A percentile compares a stretch with the other conserved stretches of the same genome.
These are phyloP conservation scores for Cerastoderma edule DNA, from an alignment of 2,888 invertebrate species.

Conservation along the genomic window DNA sequence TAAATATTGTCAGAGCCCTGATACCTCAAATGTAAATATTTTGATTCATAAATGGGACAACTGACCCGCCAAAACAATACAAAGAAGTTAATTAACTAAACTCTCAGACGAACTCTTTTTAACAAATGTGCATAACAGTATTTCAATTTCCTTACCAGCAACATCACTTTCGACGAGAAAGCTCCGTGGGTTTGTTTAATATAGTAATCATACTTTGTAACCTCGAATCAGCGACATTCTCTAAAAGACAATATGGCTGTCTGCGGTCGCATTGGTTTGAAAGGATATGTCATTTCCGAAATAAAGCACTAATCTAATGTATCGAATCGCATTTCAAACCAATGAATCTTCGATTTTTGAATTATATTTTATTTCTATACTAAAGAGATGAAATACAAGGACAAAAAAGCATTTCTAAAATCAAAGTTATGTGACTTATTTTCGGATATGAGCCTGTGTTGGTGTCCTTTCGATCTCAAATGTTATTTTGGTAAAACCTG, in stretches of 20 bases:
- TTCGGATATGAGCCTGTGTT: slow-evolving; percentile 1
- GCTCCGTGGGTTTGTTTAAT: background rate
- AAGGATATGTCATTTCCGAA: slow-evolving; percentile 20
- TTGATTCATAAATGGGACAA: slow-evolving; percentile 33
- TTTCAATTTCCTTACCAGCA: slow-evolving; percentile 41
- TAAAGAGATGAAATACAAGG: too few species aligned
- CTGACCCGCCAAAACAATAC: slow-evolving; percentile 51
- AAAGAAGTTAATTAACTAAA: slow-evolving; percentile 12
- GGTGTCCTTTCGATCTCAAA: background rate
- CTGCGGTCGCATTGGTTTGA: slow-evolving; percentile 46
- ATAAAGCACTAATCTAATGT: slow-evolving; percentile 24
- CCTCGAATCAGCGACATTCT: slow-evolving; percentile 45
- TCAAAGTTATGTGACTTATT: too few species aligned
- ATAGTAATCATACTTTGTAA: slow-evolving; percentile 9
- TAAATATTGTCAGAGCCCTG: background rate
- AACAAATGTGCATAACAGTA: too few species aligned
- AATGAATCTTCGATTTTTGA: too few species aligned
- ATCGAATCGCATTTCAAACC: background rate
- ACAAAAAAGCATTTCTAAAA: too few species aligned
- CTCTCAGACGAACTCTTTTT: background rate
- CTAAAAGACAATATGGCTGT: slow-evolving; percentile 59
- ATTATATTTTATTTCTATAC: too few species aligned
- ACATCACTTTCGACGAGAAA: slow-evolving; percentile 13
- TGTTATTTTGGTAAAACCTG: slow-evolving; percentile 36
- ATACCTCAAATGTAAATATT: slow-evolving; percentile 33